A percentile compares a stretch with the other conserved stretches of the same genome.
Evolutionary conservation across 2,113 vertebrate species (phyloP).

Genomic region (Rhinolophus ferrumequinum): DNA sequence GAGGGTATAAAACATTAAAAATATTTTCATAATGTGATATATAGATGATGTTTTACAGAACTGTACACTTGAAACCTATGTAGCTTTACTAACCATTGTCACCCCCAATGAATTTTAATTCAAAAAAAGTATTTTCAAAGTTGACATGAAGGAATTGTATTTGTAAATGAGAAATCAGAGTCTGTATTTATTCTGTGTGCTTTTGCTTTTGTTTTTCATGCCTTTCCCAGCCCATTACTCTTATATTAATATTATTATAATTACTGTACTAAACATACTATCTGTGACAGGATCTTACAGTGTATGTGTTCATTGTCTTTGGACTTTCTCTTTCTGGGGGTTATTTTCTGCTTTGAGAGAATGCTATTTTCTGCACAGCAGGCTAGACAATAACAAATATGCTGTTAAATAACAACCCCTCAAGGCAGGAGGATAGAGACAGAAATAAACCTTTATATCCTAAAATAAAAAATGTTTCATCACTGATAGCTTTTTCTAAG

Average conservation of each 20-base stretch:
- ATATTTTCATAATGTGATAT: neutral
- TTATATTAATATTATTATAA: conserved; percentile 74
- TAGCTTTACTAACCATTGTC: too few species aligned
- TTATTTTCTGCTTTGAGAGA: conserved; percentile 80
- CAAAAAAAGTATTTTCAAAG: conserved; percentile 59
- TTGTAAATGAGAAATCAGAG: conserved; percentile 74
- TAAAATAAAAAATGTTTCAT: conserved; percentile 80
- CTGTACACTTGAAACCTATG: too few species aligned
- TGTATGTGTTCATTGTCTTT: conserved; percentile 76
- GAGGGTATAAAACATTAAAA: conserved; percentile 47
- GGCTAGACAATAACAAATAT: conserved; percentile 7
- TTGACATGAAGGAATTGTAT: conserved; percentile 70
- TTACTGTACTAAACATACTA: conserved; percentile 74
- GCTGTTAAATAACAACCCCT: neutral
- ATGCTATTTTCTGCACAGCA: conserved; percentile 76
- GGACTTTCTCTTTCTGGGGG: conserved; percentile 71
- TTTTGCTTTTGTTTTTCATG: conserved; percentile 51
- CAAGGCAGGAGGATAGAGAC: neutral
- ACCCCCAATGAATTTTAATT: neutral
- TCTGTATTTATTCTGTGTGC: conserved; percentile 46
- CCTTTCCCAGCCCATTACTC: conserved; percentile 61
- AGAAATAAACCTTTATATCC: conserved; percentile 57
- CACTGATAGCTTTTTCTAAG: conserved; percentile 64
- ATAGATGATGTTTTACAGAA: too few species aligned
- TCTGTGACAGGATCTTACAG: conserved; percentile 66